Evolutionary conservation across 37 sponge, comb jelly and placozoan species (phyloP).

Genomic region (Haliclona indistincta): DNA sequence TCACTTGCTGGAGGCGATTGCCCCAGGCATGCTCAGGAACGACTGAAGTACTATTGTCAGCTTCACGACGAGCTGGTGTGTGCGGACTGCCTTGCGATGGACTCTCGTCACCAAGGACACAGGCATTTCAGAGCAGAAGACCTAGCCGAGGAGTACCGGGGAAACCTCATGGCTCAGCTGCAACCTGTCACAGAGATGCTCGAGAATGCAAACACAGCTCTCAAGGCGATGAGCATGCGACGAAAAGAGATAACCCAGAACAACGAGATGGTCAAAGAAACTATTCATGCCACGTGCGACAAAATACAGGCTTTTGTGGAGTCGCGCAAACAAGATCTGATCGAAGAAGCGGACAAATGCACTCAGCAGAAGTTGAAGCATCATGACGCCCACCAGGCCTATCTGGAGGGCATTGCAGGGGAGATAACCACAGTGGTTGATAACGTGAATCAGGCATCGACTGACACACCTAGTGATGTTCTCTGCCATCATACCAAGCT

Average conservation of each 20-base stretch:
- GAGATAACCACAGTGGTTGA: not conserved
- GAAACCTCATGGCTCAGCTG: not conserved
- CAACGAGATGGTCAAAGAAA: not conserved
- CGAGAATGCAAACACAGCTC: not conserved
- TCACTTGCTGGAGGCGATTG: not conserved
- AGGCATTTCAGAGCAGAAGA: not conserved
- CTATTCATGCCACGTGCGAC: not conserved
- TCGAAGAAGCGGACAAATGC: not conserved
- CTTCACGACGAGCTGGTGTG: constrained; percentile 13
- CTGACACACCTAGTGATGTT: not conserved
- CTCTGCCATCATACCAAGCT: constrained; percentile 6
- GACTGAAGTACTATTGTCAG: constrained; percentile 8
- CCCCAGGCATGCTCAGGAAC: constrained; percentile 6
- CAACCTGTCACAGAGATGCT: not conserved
- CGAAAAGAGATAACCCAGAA: not conserved
- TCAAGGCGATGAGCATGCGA: not conserved
- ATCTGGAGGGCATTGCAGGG: not conserved
- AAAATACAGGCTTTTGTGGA: not conserved
- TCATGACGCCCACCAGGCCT: constrained; percentile 3
- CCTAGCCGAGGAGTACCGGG: not conserved
- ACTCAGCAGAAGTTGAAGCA: not conserved
- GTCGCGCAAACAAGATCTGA: not conserved
- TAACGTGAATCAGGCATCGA: not conserved
- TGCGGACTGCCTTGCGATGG: constrained; percentile 16
- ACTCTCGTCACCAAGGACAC: constrained; percentile 1